Base-by-base conservation (phyloP, 2,888 invertebrate species). In the Alentia gelatinosa region DNA sequence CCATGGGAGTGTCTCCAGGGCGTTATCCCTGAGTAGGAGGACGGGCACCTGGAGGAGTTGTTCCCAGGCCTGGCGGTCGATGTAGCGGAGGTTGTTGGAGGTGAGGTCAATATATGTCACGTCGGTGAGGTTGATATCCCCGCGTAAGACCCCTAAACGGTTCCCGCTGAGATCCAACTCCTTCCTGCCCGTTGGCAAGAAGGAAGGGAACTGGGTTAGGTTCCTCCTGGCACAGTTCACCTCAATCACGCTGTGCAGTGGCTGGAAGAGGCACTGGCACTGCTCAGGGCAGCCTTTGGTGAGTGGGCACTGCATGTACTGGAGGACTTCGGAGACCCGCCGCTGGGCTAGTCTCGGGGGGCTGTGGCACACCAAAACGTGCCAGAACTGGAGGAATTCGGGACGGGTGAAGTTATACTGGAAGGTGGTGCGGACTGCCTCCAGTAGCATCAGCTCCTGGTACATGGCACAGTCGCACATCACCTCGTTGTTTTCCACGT, bases 401-500 rank as follows among this genome's bases (percentile, higher is more conserved):
- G 79, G 68, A 9, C 40, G 79, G 19, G 91, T 89, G 79, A 89
- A 47, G 74, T 91, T 92, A 26, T 26, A 23, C 19, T 30, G 30
- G 63, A 90, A 90, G 12, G 63, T 90, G 30, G 40, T 47, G 1
- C 50, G 35, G 19, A 89, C 68, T 1, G 68, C 39, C 63, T 40
- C 50, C 40, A 91, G 83, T n/a, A 91, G 40, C 33, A 56, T 63
- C n/a, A 88, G 75, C 42, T 92, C 92, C 39, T 79, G 79, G 50
- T 86, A 63, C 84, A 91, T 37, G 23, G 50, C 42, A 47, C 92
- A 92, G 89, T 92, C 91, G 39, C 92, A 92, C 40, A 42, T 47
- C 19, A 92, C 37, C 40, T 91, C 90, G 75, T 92, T 92, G 26
- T 35, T 84, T 9, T 74, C 30, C 7, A 92, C 50, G 56, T 92